These are phyloP conservation scores for Pachycephala philippinensis DNA, from an alignment of 2,113 vertebrate species.

Conservation along the genomic window DNA sequence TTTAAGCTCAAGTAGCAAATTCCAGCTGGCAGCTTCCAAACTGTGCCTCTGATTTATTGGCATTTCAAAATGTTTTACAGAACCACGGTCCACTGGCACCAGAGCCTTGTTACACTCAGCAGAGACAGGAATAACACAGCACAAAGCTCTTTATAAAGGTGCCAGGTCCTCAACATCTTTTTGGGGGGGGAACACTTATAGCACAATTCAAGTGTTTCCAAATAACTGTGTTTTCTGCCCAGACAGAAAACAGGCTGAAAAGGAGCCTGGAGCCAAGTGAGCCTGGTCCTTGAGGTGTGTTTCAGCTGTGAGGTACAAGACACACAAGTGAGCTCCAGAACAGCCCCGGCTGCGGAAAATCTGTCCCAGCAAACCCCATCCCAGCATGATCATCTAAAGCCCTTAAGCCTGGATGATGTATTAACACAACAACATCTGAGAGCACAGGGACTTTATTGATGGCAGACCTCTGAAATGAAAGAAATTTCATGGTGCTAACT, in stretches of 20 bases:
- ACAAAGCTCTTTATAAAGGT: not conserved
- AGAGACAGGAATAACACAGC: not conserved
- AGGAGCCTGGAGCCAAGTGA: not conserved
- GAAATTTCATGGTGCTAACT: not conserved
- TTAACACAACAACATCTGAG: not conserved
- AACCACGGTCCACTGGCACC: not conserved
- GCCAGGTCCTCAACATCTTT: not conserved
- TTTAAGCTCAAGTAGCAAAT: not conserved
- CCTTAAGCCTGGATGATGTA: not conserved
- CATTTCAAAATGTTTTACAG: slow-evolving; percentile 12
- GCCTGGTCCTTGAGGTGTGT: not conserved
- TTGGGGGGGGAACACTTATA: not conserved
- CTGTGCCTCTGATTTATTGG: not conserved
- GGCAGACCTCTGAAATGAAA: not conserved
- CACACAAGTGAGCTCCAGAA: not conserved
- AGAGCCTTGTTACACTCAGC: not conserved
- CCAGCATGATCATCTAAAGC: not conserved
- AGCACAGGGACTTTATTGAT: not conserved
- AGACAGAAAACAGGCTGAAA: not conserved
- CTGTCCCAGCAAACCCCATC: not conserved
- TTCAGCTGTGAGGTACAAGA: not conserved
- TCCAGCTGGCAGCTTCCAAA: slow-evolving; percentile 38
- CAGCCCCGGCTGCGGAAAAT: not conserved
- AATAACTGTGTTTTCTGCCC: not conserved
- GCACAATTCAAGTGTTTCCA: not conserved